A percentile compares a stretch with the other conserved stretches of the same genome.
Conservation (phyloP, 2,797 vertebrate genomes). For the Alauda arvensis region DNA sequence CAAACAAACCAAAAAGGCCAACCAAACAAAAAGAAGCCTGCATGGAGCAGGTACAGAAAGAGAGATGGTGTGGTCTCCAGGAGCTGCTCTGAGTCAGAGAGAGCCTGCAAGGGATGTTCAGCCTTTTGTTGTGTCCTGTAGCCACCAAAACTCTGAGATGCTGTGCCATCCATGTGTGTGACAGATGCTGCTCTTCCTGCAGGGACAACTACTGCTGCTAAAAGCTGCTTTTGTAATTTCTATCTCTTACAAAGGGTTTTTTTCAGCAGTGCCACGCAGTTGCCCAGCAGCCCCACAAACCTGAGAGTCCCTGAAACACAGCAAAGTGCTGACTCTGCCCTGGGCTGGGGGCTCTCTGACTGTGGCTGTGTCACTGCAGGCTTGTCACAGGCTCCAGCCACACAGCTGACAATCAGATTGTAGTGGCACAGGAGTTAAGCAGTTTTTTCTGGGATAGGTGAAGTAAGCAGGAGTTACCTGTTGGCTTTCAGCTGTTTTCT, state of each 20-base stretch:
- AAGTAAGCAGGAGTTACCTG: background rate
- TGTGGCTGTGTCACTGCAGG: background rate
- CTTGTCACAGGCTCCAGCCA: background rate
- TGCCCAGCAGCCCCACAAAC: background rate
- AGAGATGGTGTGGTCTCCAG: background rate
- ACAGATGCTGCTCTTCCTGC: background rate
- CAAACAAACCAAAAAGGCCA: too few species aligned
- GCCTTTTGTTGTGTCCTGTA: background rate
- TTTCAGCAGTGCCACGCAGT: background rate
- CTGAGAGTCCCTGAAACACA: background rate
- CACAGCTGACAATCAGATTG: background rate
- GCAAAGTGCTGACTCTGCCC: background rate
- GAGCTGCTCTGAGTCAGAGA: background rate
- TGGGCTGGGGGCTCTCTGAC: background rate
- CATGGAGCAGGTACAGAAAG: background rate
- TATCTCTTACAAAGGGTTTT: background rate
- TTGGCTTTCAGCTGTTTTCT: background rate
- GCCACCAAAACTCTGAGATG: background rate
- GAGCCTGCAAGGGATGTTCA: background rate
- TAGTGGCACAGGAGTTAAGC: rapidly evolving
- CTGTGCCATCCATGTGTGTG: background rate
- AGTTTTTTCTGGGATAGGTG: background rate
- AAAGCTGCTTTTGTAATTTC: background rate
- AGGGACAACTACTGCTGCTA: background rate
- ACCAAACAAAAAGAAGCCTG: background rate